Base-by-base conservation (phyloP, 2,888 invertebrate genomes). In the Exocentrus adspersus region DNA sequence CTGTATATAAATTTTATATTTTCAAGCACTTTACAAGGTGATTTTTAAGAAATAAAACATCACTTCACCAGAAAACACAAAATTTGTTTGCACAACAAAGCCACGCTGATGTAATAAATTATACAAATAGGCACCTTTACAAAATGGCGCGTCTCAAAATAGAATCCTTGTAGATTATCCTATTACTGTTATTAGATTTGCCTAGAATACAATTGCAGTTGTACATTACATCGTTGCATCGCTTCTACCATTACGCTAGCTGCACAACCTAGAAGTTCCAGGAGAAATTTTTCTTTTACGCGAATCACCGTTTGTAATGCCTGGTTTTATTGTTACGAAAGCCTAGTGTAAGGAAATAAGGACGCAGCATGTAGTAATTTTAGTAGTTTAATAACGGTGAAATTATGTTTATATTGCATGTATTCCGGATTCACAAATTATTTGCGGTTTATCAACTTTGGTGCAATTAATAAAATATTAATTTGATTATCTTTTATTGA, bases 121-220 rank as follows among this genome's bases (percentile, higher is more conserved):
- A n/a, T n/a, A n/a, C n/a, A n/a, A 12, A 37, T 37, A 12, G 14
- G 37, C n/a, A 37, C n/a, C n/a, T 12, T 37, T 37, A 5, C 12
- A n/a, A 5, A 37, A n/a, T 14, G 37, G 37, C 37, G 12, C 10
- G 5, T n/a, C 24, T 24, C 24, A 24, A 10, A 41, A 53, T 41
- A 41, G 37, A 53, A 30, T 53, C 16, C 19, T 42, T 42, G 14
- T 21, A 19, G 21, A 51, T 57, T 53, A 32, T 37, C 52, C 50
- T 32, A 45, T 56, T 57, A 57, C 56, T 24, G 21, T 56, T 57
- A 62, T 62, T 62, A 62, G 62, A 57, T 62, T 45, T 32, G 32
- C 50, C 45, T 57, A 45, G 57, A 45, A 50, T 50, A 30, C 37
- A 56, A 56, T 56, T 64, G 53, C 19, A 50, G 37, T 24, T 43